Conservation (phyloP, 1,140 invertebrate genomes). For the Hormaphis cornu region DNA sequence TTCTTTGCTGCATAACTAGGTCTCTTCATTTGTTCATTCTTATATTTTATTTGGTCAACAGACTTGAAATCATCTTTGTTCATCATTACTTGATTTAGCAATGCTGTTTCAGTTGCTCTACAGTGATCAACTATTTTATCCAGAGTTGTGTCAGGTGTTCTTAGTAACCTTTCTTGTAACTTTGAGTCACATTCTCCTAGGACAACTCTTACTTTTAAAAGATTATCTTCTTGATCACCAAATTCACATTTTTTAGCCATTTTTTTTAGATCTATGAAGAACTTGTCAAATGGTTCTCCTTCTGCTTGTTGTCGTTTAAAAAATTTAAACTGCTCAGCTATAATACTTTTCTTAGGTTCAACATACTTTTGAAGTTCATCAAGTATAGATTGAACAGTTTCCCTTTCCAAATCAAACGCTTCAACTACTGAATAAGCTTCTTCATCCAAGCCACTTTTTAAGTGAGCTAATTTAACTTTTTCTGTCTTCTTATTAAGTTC, state of each 20-base stretch:
- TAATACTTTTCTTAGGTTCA: slow-evolving; percentile 38
- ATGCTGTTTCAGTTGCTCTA: background rate
- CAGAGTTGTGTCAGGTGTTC: slow-evolving; percentile 6
- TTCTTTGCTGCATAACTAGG: too few species aligned
- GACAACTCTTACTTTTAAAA: background rate
- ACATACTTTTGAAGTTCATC: slow-evolving; percentile 38
- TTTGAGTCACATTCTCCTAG: background rate
- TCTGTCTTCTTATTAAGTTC: background rate
- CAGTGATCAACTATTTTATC: background rate
- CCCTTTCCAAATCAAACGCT: slow-evolving; percentile 35
- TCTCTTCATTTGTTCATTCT: background rate
- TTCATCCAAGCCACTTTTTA: background rate
- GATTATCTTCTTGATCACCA: background rate
- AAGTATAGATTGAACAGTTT: slow-evolving; percentile 35
- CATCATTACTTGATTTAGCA: background rate
- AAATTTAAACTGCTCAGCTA: slow-evolving; percentile 38
- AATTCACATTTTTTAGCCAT: slow-evolving; percentile 12
- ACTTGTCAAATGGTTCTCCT: slow-evolving; percentile 39
- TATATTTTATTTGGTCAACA: background rate
- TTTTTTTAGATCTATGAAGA: slow-evolving; percentile 30
- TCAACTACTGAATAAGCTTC: background rate
- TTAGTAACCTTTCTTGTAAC: background rate
- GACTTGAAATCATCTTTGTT: background rate
- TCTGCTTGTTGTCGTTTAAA: slow-evolving; percentile 36
- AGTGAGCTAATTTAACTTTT: background rate